Conservation (phyloP, 2,888 invertebrate genomes). For the Cryptophagus acutangulus region DNA sequence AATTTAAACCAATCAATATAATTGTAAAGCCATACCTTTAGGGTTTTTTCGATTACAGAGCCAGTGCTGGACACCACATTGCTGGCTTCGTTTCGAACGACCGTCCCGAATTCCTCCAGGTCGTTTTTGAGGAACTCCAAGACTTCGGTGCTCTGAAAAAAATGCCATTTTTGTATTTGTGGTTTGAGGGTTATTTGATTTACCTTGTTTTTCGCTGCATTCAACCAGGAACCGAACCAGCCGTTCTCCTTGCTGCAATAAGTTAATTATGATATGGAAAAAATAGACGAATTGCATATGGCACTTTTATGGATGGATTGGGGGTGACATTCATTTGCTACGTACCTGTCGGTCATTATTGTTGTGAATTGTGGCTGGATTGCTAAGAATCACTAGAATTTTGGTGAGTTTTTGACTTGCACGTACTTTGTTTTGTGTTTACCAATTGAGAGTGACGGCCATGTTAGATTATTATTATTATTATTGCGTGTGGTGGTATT, state of each 20-base stretch:
- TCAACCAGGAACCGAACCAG: constrained; percentile 48
- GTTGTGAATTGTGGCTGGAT: constrained; percentile 9
- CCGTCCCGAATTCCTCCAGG: constrained; percentile 67
- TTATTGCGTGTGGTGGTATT: too few relatives aligned
- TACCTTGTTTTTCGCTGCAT: constrained; percentile 47
- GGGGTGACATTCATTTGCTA: constrained; percentile 12
- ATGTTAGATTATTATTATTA: constrained; percentile 22
- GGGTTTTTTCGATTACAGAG: constrained; percentile 62
- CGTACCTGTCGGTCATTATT: constrained; percentile 22
- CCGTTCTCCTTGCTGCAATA: constrained; percentile 37
- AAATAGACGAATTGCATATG: constrained; percentile 8
- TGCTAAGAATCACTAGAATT: constrained; percentile 1
- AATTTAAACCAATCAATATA: neutral
- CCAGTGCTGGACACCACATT: constrained; percentile 63
- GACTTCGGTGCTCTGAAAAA: constrained; percentile 63
- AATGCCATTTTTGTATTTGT: constrained; percentile 1
- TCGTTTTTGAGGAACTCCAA: constrained; percentile 73
- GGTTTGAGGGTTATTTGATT: constrained; percentile 5
- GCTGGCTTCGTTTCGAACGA: constrained; percentile 66
- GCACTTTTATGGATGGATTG: constrained; percentile 8
- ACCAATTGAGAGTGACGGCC: constrained; percentile 21
- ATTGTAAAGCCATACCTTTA: constrained; percentile 48
- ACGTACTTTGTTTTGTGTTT: constrained; percentile 27
- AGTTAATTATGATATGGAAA: constrained; percentile 3
- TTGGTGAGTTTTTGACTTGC: constrained; percentile 8